Percentiles rank a stretch among this genome's conserved stretches.
Evolutionary conservation across 1,140 invertebrate species (phyloP).

Genomic region (Formica exsecta): DNA sequence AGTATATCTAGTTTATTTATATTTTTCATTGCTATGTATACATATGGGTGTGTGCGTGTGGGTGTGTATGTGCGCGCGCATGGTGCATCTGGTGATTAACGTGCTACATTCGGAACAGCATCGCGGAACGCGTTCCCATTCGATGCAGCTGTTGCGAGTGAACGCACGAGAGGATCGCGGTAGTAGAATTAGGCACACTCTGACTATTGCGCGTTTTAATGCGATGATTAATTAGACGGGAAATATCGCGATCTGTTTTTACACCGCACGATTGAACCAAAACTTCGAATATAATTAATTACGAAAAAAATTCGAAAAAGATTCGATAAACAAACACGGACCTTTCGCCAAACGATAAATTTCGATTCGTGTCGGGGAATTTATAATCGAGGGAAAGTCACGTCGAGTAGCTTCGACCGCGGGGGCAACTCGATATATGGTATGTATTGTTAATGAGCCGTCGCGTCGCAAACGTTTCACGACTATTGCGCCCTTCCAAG

Average conservation of each 20-base stretch:
- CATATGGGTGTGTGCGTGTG: too few relatives aligned
- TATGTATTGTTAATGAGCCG: neutral
- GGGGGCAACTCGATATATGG: neutral
- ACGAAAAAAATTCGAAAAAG: too few relatives aligned
- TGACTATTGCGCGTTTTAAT: slow-evolving; percentile 3
- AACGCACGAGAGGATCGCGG: neutral
- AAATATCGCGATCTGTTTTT: slow-evolving; percentile 11
- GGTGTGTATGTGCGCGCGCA: neutral
- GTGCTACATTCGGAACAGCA: neutral
- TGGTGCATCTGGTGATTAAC: neutral
- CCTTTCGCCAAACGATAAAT: neutral
- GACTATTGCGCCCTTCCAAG: neutral
- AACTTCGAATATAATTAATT: neutral
- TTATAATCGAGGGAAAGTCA: neutral
- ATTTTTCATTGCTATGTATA: neutral
- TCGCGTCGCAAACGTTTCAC: neutral
- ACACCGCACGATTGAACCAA: neutral
- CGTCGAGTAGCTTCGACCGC: neutral
- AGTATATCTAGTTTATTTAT: slow-evolving; percentile 10
- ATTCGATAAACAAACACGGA: too few relatives aligned
- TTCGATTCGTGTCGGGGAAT: neutral
- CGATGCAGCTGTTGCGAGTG: neutral
- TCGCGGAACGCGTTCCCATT: slow-evolving; percentile 1
- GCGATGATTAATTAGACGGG: slow-evolving; percentile 15
- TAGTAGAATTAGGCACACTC: neutral